Base-by-base conservation (phyloP, 2,888 invertebrate genomes). In the Drepanosiphum platanoidis region DNA sequence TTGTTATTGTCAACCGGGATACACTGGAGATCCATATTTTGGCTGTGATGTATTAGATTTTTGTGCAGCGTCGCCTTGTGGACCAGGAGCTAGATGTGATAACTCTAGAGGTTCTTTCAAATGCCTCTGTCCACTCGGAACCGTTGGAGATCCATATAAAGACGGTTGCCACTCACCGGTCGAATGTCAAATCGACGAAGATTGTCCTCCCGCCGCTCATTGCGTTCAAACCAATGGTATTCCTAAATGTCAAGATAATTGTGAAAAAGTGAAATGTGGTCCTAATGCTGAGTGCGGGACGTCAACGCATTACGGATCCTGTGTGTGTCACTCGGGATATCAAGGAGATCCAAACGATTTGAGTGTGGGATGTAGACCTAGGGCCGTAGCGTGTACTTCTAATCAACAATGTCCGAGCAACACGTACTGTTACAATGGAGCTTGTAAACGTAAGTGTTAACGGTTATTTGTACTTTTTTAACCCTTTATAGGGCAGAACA, bases 1-100 rank as follows among this genome's bases (percentile, higher is more conserved):
- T 0, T 95, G 95, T 89, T 94, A 95, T 88, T 97, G 97, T 89
- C 96, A 96, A 90, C 96, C 96, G 18, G 96, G 96, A 0, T 96
- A 93, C 88, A 95, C 95, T 0, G 96, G 96, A 4, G 93, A 96
- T 89, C 93, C 96, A 3, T 90, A 92, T 15, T 90, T 90, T 42
- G 93, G 93, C 34, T 97, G 97, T 88, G 90, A 91, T 80, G 90
- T 94, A 81, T 93, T 96, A 82, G 94, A 96, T 90, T 95, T 94
- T 90, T 97, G 96, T 89, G 92, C 92, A 77, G 92, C 93, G 87
- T 92, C 92, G 68, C 95, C 95, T 11, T 96, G 96, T 89, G 95
- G 95, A 7, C 93, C 94, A 72, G 94, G 94, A 86, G 94, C 96
- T 0, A 90, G 92, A 87, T 97, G 97, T 89, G 93, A 93, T 87